Evolutionary conservation across 2,113 vertebrate genomes (phyloP), one percentile per base, ranked within the genome.

Genomic region (Xenopus borealis): DNA sequence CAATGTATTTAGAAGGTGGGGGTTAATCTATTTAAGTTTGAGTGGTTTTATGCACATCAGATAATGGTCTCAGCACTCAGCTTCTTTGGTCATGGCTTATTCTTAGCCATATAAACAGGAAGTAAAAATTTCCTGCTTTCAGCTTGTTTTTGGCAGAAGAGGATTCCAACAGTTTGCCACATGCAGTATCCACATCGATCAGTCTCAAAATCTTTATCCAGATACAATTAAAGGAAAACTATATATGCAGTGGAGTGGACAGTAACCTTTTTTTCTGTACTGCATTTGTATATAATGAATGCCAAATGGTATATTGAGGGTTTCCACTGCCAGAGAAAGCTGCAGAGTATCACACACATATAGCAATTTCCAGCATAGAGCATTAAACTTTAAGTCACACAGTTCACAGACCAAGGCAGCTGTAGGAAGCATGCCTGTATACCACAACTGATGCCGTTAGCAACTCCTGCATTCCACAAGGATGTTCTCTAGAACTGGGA

Each of bases 31-130:
- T 27, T 40, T 40, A 40, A 9, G 8, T 40, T 40, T 40, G 33
- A 40, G 33, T 40, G 8, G 33, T 40, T 40, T 40, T 40, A 6
- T 40, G 33, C 33, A 40, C 8, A 40, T 40, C 33, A 40, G 33
- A 40, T 40, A 40, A 40, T 1, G 33, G 33, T 64, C 12, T 64
- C 7, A 64, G 33, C 30, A n/a, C 33, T 16, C 14, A 64, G 17
- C 14, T 16, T 16, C 30, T 27, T 10, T 30, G 23, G 18, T 14
- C 12, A n/a, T 1, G 27, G 40, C 46, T 64, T 77, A 77, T 64
- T 69, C 66, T 46, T 18, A 9, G 59, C 61, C 23, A 13, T 64
- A 70, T 77, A 77, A 77, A 77, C 74, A 77, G 74, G 74, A 77
- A 77, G 69, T 64, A 70, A 70, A 40, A 69, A 47, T 64, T 63